Conservation (phyloP, 2,888 invertebrate species). For the Tricholauxania praeusta region DNA sequence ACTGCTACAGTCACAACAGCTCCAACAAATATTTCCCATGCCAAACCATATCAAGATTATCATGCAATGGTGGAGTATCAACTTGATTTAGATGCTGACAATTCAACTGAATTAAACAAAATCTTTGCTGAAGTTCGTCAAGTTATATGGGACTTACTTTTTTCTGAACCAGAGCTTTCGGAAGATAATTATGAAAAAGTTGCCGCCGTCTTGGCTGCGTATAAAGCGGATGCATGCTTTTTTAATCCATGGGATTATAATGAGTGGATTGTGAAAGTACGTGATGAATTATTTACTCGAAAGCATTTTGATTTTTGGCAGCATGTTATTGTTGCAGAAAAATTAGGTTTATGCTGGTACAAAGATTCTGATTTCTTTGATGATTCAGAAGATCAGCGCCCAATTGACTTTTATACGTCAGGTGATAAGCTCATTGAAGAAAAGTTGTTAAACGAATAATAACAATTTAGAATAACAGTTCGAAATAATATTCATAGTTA, state of each 20-base stretch:
- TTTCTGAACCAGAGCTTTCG: conserved; percentile 31
- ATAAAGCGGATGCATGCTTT: conserved; percentile 62
- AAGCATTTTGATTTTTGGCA: conserved; percentile 50
- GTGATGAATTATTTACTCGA: conserved; percentile 46
- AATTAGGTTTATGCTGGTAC: conserved; percentile 49
- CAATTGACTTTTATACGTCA: conserved; percentile 46
- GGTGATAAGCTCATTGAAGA: conserved; percentile 24
- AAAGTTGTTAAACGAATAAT: background rate
- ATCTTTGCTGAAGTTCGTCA: conserved; percentile 41
- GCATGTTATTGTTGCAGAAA: conserved; percentile 45
- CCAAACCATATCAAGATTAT: too few relatives aligned
- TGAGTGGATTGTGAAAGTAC: conserved; percentile 53
- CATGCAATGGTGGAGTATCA: background rate
- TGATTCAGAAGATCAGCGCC: conserved; percentile 45
- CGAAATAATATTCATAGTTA: too few relatives aligned
- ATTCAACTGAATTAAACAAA: conserved; percentile 25
- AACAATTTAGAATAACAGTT: too few relatives aligned
- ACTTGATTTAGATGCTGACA: conserved; percentile 6
- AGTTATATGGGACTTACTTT: conserved; percentile 49
- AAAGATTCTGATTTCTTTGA: conserved; percentile 49
- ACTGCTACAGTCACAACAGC: too few relatives aligned
- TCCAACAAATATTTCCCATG: too few relatives aligned
- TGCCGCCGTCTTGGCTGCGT: conserved; percentile 27
- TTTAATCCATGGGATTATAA: conserved; percentile 52
- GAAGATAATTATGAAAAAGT: conserved; percentile 22